Conservation (phyloP, 2,797 vertebrate species). For the Crypturellus tataupa region DNA sequence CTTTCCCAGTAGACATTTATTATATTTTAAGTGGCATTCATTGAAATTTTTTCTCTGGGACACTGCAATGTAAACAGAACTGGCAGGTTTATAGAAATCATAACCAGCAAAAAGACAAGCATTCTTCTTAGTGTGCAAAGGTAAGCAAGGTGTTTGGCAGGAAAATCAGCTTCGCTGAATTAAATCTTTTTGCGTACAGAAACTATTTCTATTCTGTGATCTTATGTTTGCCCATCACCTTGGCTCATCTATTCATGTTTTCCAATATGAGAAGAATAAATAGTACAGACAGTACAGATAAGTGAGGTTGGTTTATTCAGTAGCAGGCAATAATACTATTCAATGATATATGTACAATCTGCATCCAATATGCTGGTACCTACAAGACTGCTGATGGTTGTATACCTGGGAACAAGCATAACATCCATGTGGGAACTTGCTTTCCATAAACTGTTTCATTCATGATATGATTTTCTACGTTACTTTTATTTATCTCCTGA, state of each 20-base stretch:
- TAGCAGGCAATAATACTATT: neutral
- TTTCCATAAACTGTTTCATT: neutral
- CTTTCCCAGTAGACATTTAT: neutral
- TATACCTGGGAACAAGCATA: neutral
- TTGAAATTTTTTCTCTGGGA: neutral
- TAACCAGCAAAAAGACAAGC: neutral
- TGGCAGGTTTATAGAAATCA: neutral
- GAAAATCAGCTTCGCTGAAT: neutral
- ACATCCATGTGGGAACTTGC: neutral
- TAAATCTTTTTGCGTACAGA: neutral
- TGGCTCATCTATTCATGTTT: neutral
- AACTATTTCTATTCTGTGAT: neutral
- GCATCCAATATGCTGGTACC: neutral
- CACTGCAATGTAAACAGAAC: rapidly evolving
- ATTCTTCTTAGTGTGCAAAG: neutral
- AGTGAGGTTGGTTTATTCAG: neutral
- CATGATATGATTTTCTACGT: neutral
- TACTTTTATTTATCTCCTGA: neutral
- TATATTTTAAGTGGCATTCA: neutral
- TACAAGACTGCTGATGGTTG: neutral
- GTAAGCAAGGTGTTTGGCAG: neutral
- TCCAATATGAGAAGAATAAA: neutral
- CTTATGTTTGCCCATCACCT: neutral
- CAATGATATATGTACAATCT: neutral
- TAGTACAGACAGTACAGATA: neutral